A percentile compares a stretch with the other conserved stretches of the same genome.
These are phyloP conservation scores for Alentia gelatinosa DNA, from an alignment of 2,888 invertebrate species.

Conservation along the genomic window DNA sequence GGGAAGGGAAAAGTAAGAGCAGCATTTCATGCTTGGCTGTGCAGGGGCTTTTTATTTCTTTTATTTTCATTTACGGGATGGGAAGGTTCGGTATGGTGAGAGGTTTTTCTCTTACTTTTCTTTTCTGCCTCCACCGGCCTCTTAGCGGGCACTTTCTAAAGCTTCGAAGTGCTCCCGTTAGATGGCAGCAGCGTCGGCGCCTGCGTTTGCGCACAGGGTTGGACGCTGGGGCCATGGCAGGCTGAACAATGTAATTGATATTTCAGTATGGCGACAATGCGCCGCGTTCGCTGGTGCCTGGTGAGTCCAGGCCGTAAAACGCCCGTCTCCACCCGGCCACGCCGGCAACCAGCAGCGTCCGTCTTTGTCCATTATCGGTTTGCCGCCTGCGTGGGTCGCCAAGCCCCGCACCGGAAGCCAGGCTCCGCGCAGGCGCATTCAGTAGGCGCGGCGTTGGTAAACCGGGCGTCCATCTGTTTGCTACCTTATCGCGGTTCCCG, in stretches of 20 bases:
- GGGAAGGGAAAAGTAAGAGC: not conserved
- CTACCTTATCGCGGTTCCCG: not conserved
- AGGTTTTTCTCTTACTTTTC: not conserved
- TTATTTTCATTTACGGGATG: not conserved
- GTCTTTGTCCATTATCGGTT: conserved; percentile 38
- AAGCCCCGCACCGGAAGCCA: conserved; percentile 3
- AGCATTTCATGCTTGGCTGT: conserved; percentile 10
- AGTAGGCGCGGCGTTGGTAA: not conserved
- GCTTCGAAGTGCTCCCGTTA: not conserved
- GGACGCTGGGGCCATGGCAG: not conserved
- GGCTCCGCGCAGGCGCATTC: conserved; percentile 3
- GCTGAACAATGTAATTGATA: conserved; percentile 48
- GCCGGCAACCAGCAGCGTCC: not conserved
- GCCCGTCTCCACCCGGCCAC: not conserved
- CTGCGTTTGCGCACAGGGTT: not conserved
- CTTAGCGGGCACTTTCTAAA: not conserved
- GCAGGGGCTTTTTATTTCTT: not conserved
- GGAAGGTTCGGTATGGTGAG: no score
- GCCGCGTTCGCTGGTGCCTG: not conserved
- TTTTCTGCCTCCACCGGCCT: not conserved
- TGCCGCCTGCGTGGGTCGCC: conserved; percentile 43
- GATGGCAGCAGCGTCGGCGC: not conserved
- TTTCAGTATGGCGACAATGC: not conserved
- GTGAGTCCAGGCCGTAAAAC: not conserved
- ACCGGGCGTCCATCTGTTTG: conserved; percentile 15